phyloP scores from a whole-genome alignment of 2,113 vertebrate species.

The Nipponia nippon region DNA sequence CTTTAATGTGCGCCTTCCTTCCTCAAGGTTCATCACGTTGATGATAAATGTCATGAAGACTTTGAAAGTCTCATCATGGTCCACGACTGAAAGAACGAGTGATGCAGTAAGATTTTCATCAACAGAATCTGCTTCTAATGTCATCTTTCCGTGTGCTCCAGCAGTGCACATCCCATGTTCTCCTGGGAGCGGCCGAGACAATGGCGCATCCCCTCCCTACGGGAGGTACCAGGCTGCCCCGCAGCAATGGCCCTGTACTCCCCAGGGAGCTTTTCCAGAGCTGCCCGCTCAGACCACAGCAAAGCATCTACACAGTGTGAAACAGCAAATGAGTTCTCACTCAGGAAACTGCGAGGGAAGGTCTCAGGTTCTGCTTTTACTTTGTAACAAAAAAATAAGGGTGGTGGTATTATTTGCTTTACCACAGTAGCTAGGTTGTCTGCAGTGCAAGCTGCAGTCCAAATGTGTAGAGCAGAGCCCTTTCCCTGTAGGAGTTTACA shows the following conservation, averaged over 20 bases:
- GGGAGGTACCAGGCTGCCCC: neutral
- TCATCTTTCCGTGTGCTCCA: neutral
- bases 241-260: fast-evolving
- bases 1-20: neutral
- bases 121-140: neutral
- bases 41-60: neutral
- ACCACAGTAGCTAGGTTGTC: neutral
- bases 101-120: neutral
- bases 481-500: neutral
- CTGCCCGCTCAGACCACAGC: neutral
- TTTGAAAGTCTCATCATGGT: neutral
- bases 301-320: neutral
- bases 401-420: neutral
- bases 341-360: neutral
- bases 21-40: neutral
- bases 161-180: neutral
- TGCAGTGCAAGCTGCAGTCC: neutral
- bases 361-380: neutral
- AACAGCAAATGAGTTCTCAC: fast-evolving
- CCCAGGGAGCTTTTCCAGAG: neutral
- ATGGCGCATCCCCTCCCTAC: neutral
- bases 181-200: fast-evolving
- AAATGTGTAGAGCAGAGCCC: fast-evolving
- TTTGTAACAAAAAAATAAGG: neutral
- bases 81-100: neutral